Evolutionary conservation across 2,797 vertebrate species (phyloP).

Genomic region (Valencia hispanica): DNA sequence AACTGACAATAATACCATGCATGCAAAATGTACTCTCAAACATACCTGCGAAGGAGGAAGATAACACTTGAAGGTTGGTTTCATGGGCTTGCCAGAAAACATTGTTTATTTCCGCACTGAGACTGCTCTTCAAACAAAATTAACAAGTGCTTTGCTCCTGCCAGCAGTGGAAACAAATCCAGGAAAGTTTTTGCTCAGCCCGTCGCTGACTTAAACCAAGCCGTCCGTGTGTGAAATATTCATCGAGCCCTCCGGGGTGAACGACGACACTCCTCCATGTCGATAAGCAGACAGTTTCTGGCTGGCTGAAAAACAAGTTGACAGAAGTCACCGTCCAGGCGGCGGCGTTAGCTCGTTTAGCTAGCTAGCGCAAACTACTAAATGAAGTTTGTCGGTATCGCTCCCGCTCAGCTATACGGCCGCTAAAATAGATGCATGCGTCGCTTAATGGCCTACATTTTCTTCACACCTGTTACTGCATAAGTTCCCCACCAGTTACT

Average conservation of each 20-base stretch:
- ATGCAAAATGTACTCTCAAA: constrained; percentile 47
- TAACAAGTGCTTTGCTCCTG: constrained; percentile 34
- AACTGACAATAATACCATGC: not conserved
- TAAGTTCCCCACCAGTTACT: constrained; percentile 47
- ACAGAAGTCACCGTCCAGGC: constrained; percentile 61
- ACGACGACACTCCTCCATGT: constrained; percentile 52
- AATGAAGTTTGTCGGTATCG: constrained; percentile 52
- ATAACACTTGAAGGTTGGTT: constrained; percentile 92
- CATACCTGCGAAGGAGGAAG: constrained; percentile 91
- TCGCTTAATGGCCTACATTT: constrained; percentile 52
- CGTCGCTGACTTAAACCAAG: constrained; percentile 30
- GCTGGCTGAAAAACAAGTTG: constrained; percentile 62
- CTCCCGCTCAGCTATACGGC: constrained; percentile 1
- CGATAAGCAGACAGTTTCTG: constrained; percentile 16
- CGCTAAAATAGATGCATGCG: not conserved
- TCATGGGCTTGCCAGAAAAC: constrained; percentile 88
- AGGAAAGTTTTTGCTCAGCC: constrained; percentile 42
- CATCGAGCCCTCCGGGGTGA: constrained; percentile 34
- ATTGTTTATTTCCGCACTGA: constrained; percentile 75
- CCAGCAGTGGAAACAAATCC: constrained; percentile 13
- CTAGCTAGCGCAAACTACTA: constrained; percentile 62
- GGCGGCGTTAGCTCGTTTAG: constrained; percentile 63
- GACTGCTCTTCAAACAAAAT: constrained; percentile 33
- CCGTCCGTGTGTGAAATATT: constrained; percentile 40
- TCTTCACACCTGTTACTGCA: constrained; percentile 63